Base-by-base conservation (phyloP, 2,113 vertebrate species). In the Grantiella picta region DNA sequence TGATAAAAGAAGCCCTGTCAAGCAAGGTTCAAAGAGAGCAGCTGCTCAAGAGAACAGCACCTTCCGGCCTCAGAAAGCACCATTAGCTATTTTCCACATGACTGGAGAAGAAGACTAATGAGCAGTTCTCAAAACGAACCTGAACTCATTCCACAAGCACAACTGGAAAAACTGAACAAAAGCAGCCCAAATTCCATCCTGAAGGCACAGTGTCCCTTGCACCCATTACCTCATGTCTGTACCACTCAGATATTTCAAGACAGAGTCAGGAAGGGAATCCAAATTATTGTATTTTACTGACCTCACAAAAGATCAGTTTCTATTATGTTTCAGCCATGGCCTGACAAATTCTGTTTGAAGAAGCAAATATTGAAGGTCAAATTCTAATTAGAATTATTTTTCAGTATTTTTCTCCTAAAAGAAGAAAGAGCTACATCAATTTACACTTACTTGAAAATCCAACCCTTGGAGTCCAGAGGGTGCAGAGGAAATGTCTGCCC, bases 41-140 rank as follows among this genome's bases (percentile, higher is more conserved):
- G 85, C 65, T 94, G 79, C 66, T 82, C 69, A 78, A 93, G 33
- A 92, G 66, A 92, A 87, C 59, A 86, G 79, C 57, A 92, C 78
- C 82, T 83, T 89, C 86, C 63, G 64, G 44, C 87, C 61, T 70
- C 53, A 38, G 65, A 92, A 79, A 95, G 59, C 73, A 84, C 65
- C 0, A 0, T 53, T 44, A 72, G 63, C 70, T 82, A 47, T 82
- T 81, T 88, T 80, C 60, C 56, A 76, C 36, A 19, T 44, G 73
- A 49, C 36, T 40, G 60, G 25, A 64, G 45, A 88, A 77, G 23
- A 69, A 1, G 11, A 90, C 63, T 92, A 59, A 91, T 31, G 82
- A 86, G 28, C 22, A 90, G 27, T 21, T 47, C 24, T 80, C 42
- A 83, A 50, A 82, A 77, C 2, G 4, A 94, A 77, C 42, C 59